A percentile compares a stretch with the other conserved stretches of the same genome.
Evolutionary conservation across 2,797 vertebrate genomes (phyloP).

Genomic region (Smutsia temminckii): DNA sequence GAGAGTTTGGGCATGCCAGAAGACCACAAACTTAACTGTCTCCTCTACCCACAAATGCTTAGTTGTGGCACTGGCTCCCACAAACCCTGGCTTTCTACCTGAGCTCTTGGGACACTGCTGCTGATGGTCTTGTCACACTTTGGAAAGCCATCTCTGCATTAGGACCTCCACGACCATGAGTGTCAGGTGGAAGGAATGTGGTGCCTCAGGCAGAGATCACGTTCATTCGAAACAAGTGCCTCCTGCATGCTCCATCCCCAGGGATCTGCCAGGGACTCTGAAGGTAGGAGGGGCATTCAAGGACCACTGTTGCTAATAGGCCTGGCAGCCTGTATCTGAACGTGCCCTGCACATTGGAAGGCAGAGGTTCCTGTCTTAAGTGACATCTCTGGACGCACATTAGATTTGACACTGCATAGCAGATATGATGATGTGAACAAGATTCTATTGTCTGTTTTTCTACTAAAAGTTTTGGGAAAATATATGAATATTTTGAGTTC

Average conservation of each 20-base stretch:
- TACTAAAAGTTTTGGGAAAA: conserved; percentile 7
- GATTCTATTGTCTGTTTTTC: neutral
- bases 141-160: neutral
- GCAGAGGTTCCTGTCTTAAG: neutral
- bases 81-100: neutral
- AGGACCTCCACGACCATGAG: neutral
- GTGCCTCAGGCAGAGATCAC: neutral
- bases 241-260: neutral
- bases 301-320: neutral
- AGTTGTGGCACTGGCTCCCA: neutral
- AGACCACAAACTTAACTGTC: neutral
- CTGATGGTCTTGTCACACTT: neutral
- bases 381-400: neutral
- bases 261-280: neutral
- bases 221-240: neutral
- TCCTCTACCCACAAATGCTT: neutral
- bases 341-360: neutral
- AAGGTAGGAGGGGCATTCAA: neutral
- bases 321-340: neutral
- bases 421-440: neutral
- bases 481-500: conserved; percentile 31
- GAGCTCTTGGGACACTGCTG: neutral
- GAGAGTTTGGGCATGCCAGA: conserved; percentile 31
- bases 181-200: neutral
- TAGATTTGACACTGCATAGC: neutral